phyloP scores from a whole-genome alignment of 2,888 invertebrate genomes.

The Smittia sp. region DNA sequence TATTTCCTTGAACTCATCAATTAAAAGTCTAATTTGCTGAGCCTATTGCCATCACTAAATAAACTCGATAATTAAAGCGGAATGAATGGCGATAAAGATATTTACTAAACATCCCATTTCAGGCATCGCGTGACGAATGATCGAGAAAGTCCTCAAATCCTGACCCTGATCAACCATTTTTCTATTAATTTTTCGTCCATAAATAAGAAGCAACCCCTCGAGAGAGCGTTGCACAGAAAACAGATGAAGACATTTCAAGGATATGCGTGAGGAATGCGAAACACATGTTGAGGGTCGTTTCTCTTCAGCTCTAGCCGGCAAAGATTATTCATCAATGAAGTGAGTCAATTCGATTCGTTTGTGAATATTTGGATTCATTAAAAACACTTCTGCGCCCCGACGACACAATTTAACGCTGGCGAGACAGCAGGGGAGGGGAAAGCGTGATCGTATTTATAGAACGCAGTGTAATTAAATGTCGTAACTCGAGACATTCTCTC shows the following conservation, averaged over 20 bases:
- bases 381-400: too few relatives aligned
- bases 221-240: neutral
- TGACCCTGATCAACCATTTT: slow-evolving; percentile 30
- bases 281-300: slow-evolving; percentile 32
- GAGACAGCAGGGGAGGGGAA: neutral
- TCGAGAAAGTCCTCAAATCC: neutral
- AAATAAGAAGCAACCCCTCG: slow-evolving; percentile 27
- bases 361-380: too few relatives aligned
- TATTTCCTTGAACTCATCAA: slow-evolving; percentile 26
- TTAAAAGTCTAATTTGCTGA: slow-evolving; percentile 9
- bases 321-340: neutral
- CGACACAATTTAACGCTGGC: too few relatives aligned
- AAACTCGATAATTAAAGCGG: neutral
- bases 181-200: slow-evolving; percentile 13
- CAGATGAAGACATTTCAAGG: slow-evolving; percentile 40
- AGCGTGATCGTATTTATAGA: neutral
- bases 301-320: neutral
- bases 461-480: neutral
- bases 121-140: neutral
- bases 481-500: neutral
- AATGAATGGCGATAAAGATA: neutral
- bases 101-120: neutral
- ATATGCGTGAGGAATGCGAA: slow-evolving; percentile 41
- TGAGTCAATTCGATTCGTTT: too few relatives aligned
- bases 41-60: neutral